Base-by-base conservation (phyloP, 2,888 invertebrate species). In the Philaethria dido region DNA sequence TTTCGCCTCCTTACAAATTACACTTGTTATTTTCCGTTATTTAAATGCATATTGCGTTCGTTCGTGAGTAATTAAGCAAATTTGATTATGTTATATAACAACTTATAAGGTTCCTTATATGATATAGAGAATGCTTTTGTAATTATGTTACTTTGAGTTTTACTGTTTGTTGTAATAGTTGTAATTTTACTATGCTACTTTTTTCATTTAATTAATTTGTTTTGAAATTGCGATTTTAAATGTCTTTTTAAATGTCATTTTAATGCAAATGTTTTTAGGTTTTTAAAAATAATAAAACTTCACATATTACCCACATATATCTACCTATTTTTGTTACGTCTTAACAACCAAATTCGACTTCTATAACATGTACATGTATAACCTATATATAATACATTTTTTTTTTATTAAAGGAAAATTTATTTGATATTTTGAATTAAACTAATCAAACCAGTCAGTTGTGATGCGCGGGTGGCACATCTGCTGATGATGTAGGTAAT, bases 401-500 rank as follows among this genome's bases (percentile, higher is more conserved):
- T n/a, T n/a, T 44, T 57, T 55, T 25, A 48, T 52, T 59, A 50
- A 36, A 45, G 52, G 48, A 64, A 54, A 22, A n/a, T 20, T 47
- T 47, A 57, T n/a, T 20, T 45, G 16, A 44, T 18, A 60, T 29
- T 47, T 20, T 18, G 33, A 60, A 65, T 59, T 44, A 54, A 50
- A 60, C 67, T 68, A 68, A 68, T 68, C 70, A 62, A 39, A 55
- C 60, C 55, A 62, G 66, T 36, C 20, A 62, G 52, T 66, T 69
- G 61, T 64, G 55, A 62, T 75, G 79, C 80, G 78, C 83, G 82
- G 85, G 79, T 78, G 78, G 77, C 73, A 83, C 89, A 89, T 84
- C 87, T 89, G 89, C 80, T 83, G 80, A 83, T 80, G 80, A 80
- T 81, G 20, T 50, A 39, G 63, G 68, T 55, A 85, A 88, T 87